phyloP scores from a whole-genome alignment of 1,140 invertebrate species.

The Drosophila equinoxialis region DNA sequence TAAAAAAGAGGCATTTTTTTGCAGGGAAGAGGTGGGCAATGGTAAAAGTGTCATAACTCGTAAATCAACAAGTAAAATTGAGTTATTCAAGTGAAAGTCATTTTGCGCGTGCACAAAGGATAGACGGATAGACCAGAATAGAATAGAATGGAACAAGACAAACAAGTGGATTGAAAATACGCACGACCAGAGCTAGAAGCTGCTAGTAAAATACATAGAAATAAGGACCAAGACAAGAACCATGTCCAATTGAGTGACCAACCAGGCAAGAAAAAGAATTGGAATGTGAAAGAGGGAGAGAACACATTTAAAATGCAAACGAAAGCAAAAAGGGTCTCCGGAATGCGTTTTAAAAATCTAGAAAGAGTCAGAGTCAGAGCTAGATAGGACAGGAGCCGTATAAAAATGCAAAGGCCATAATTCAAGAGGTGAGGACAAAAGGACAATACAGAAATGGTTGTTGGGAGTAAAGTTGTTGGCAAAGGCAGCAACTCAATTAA shows the following conservation, averaged over 20 bases:
- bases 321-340: not conserved
- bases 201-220: not conserved
- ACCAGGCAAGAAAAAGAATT: constrained; percentile 1
- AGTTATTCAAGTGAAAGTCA: not conserved
- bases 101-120: not conserved
- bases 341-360: not conserved
- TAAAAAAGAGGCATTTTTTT: too few relatives aligned
- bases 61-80: not conserved
- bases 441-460: not conserved
- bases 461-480: not conserved
- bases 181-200: not conserved
- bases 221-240: not conserved
- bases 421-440: constrained; percentile 4
- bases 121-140: too few relatives aligned
- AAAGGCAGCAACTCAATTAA: not conserved
- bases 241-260: constrained; percentile 7
- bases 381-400: not conserved
- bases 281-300: not conserved
- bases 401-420: not conserved
- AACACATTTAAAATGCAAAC: constrained; percentile 6
- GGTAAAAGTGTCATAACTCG: not conserved
- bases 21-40: too few relatives aligned
- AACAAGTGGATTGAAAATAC: not conserved
- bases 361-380: too few relatives aligned
- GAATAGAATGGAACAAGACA: not conserved